Conservation (phyloP, 2,888 invertebrate species). For the Villa cingulata region DNA sequence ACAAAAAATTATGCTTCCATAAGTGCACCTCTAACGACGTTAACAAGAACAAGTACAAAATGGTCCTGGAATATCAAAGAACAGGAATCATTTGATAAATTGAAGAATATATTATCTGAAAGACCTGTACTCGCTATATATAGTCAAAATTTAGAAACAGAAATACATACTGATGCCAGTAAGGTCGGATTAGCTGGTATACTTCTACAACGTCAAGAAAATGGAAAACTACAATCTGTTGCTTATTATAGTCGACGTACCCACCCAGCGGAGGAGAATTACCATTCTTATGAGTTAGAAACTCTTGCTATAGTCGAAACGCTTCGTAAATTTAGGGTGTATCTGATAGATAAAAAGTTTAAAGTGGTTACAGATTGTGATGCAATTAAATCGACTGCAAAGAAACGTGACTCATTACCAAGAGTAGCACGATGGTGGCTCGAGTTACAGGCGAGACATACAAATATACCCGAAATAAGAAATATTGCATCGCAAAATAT, state of each 20-base stretch:
- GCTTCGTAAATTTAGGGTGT: conserved; percentile 22
- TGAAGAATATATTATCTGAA: conserved; percentile 8
- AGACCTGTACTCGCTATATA: conserved; percentile 14
- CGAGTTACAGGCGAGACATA: conserved; percentile 11
- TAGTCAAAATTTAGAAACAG: conserved; percentile 11
- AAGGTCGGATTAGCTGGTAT: conserved; percentile 16
- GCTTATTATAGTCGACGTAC: conserved; percentile 20
- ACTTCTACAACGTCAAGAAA: conserved; percentile 14
- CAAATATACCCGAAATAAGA: conserved; percentile 3
- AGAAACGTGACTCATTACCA: conserved; percentile 19
- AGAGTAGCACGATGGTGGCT: conserved; percentile 19
- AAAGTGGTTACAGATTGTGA: conserved; percentile 18
- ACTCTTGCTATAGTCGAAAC: conserved; percentile 22
- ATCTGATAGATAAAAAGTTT: conserved; percentile 19
- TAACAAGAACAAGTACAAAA: conserved; percentile 2
- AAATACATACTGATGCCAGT: conserved; percentile 20
- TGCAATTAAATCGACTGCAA: conserved; percentile 2
- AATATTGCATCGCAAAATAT: conserved; percentile 1
- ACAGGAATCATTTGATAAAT: conserved; percentile 8
- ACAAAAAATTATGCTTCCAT: conserved; percentile 15
- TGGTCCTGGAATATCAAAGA: conserved; percentile 8
- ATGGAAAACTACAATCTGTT: conserved; percentile 7
- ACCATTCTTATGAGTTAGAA: conserved; percentile 24
- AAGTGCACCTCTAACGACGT: conserved; percentile 14
- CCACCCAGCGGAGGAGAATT: conserved; percentile 19